Conservation (phyloP, 1,140 invertebrate genomes). For the Elymnias hypermnestra region DNA sequence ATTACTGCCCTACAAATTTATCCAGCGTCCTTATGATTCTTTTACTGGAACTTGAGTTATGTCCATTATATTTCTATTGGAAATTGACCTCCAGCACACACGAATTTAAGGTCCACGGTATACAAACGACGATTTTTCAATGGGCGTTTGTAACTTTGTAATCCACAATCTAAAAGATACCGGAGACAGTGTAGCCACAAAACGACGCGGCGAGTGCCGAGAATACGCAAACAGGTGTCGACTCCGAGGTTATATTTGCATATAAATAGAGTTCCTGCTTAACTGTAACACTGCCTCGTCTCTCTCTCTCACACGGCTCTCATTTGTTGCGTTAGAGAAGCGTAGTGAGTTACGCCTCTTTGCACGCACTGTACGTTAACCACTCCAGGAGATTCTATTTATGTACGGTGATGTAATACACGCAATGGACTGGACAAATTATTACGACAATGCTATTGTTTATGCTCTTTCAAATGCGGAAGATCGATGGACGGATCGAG, state of each 20-base stretch:
- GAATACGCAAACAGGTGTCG: constrained; percentile 76
- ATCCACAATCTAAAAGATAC: constrained; percentile 56
- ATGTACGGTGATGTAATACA: constrained; percentile 61
- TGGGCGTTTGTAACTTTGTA: constrained; percentile 28
- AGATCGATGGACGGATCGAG: too few relatives aligned
- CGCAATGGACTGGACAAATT: constrained; percentile 42
- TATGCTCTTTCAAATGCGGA: neutral
- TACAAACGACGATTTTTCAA: constrained; percentile 15
- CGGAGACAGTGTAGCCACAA: constrained; percentile 60
- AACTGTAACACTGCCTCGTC: constrained; percentile 68
- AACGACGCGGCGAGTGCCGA: constrained; percentile 51
- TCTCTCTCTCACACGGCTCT: constrained; percentile 54
- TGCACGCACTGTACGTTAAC: constrained; percentile 48
- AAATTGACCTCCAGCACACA: constrained; percentile 4
- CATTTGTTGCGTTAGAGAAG: constrained; percentile 42
- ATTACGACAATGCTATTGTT: constrained; percentile 23
- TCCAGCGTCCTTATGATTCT: too few relatives aligned
- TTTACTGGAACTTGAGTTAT: too few relatives aligned
- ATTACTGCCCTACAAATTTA: too few relatives aligned
- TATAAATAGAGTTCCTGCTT: constrained; percentile 76
- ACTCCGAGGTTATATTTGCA: constrained; percentile 73
- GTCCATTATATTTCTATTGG: constrained; percentile 5
- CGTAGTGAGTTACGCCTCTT: constrained; percentile 48
- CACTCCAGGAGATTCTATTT: constrained; percentile 69
- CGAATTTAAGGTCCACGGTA: neutral